Percentiles rank a stretch among this genome's conserved stretches.
These are phyloP conservation scores for Apistogramma diplotaenia DNA, from an alignment of 2,113 vertebrate species.

Conservation along the genomic window DNA sequence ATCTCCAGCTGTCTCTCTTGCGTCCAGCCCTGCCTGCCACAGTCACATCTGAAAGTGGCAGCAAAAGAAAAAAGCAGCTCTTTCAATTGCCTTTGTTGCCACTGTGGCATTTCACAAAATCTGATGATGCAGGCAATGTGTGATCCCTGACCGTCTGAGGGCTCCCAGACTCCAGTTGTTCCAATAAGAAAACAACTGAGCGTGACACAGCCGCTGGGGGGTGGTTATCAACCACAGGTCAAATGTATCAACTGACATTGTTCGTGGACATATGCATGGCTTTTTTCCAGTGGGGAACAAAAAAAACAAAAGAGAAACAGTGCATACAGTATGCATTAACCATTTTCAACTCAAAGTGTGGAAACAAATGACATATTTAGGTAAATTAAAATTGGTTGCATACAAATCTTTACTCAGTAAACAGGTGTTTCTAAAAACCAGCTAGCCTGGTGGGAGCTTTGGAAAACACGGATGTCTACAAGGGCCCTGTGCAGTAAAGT, in stretches of 20 bases:
- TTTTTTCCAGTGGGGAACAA: not conserved
- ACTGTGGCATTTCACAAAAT: constrained; percentile 42
- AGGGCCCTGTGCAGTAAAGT: not conserved
- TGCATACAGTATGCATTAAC: not conserved
- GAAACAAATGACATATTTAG: not conserved
- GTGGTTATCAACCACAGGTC: not conserved
- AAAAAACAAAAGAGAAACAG: too few species aligned
- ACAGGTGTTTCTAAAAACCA: not conserved
- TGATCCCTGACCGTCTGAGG: constrained; percentile 27
- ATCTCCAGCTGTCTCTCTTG: too few species aligned
- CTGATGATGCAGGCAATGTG: not conserved
- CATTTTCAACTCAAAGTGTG: not conserved
- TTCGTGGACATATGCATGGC: not conserved
- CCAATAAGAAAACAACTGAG: fast-evolving
- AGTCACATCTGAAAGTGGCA: too few species aligned
- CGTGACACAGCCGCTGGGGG: not conserved
- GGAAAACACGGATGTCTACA: not conserved
- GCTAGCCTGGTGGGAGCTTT: not conserved
- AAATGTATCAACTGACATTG: not conserved
- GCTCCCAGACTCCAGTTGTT: constrained; percentile 1
- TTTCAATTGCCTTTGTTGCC: constrained; percentile 57
- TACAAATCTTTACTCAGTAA: not conserved
- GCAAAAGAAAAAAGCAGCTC: constrained; percentile 38
- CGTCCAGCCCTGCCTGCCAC: too few species aligned
- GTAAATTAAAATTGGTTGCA: not conserved